Evolutionary conservation across 2,888 invertebrate genomes (phyloP).

Genomic region (Steinernema scapterisci): DNA sequence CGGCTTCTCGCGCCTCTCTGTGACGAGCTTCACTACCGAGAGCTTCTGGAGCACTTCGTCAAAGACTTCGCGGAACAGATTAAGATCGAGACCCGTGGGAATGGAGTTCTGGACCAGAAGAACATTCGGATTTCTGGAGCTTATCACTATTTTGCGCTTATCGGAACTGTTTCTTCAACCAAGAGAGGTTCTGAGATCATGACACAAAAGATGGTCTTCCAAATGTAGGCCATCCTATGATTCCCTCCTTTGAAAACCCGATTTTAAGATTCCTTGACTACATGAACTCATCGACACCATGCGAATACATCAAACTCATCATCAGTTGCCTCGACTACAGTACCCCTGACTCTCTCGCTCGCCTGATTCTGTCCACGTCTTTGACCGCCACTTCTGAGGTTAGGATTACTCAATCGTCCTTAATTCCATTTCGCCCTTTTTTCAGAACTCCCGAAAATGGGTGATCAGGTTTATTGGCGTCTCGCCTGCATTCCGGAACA

Average conservation of each 20-base stretch:
- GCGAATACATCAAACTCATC: slow-evolving; percentile 89
- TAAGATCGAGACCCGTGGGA: slow-evolving; percentile 19
- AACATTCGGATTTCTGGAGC: slow-evolving; percentile 49
- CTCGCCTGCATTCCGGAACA: slow-evolving; percentile 69
- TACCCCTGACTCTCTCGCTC: slow-evolving; percentile 70
- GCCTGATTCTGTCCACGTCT: slow-evolving; percentile 72
- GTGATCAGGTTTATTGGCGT: slow-evolving; percentile 88
- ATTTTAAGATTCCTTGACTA: slow-evolving; percentile 82
- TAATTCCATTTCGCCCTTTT: neutral
- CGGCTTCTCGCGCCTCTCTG: slow-evolving; percentile 15
- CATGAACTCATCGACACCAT: slow-evolving; percentile 76
- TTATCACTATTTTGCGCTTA: slow-evolving; percentile 56
- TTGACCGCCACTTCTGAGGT: slow-evolving; percentile 72
- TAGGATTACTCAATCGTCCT: too few species aligned
- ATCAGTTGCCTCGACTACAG: slow-evolving; percentile 86
- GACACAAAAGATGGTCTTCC: slow-evolving; percentile 52
- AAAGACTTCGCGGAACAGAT: slow-evolving; percentile 20
- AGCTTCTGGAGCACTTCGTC: slow-evolving; percentile 40
- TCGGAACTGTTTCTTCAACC: slow-evolving; percentile 50
- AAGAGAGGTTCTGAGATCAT: slow-evolving; percentile 44
- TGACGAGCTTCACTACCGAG: slow-evolving; percentile 42
- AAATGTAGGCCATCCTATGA: slow-evolving; percentile 55
- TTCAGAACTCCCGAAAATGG: slow-evolving; percentile 75
- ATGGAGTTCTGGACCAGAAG: slow-evolving; percentile 43
- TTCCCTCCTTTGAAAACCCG: too few species aligned